Evolutionary conservation across 2,888 invertebrate genomes (phyloP), one percentile per base, ranked within the genome.

Genomic region (Dasypogon diadema): DNA sequence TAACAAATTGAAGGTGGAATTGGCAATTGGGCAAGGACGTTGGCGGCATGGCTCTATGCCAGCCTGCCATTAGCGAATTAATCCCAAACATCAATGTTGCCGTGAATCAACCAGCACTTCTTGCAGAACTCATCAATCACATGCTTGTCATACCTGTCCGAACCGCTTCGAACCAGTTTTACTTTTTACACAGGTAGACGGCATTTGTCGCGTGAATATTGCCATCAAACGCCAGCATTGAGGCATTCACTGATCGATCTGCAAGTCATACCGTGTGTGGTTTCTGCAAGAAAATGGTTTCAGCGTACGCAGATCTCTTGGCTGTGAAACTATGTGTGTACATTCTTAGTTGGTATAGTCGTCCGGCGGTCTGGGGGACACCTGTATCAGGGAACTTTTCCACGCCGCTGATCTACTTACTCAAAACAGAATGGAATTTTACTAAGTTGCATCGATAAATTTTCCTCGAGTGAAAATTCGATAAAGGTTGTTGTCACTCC

Each of bases 401-500:
- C 48, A 21, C 48, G 48, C 48, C 18, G 48, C 22, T 70, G 70
- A 54, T 70, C 54, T 54, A 70, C 70, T 70, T 70, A 30, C 22
- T 18, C 46, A 54, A 70, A 34, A 54, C 26, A 46, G 70, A 70
- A 46, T 70, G 70, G 70, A 70, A 70, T 70, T 70, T 70, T 70
- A 68, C 65, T 48, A 68, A 34, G 65, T n/a, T 10, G 22, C 24
- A 46, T 18, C 24, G 48, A 46, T 48, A 65, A 65, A 22, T 65
- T 65, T 65, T 46, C 65, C 46, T 46, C 37, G 14, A 65, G 65
- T 46, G 65, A 65, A 65, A 65, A 65, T 65, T 65, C 46, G 65
- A 65, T 65, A 65, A 65, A 46, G 65, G 37, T 37, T 46, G 46
- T 65, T 65, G 65, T 65, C 24, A 8, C 48, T 65, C 37, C 65